phyloP scores from a whole-genome alignment of 2,113 vertebrate species.

The Caranx melampygus region DNA sequence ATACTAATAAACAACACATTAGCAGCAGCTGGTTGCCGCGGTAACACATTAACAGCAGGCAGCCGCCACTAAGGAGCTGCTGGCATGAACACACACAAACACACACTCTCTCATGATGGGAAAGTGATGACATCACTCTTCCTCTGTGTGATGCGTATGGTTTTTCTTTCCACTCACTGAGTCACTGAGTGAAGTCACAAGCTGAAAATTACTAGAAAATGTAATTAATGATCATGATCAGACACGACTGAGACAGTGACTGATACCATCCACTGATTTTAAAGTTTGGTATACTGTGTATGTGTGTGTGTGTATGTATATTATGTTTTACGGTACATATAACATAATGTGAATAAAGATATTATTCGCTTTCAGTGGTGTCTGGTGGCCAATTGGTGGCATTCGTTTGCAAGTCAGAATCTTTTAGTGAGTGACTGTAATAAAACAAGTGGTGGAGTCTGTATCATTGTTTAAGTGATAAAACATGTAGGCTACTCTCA shows the following conservation, averaged over 20 bases:
- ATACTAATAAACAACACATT: conserved; percentile 51
- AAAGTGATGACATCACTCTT: conserved; percentile 40
- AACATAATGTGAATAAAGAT: too few species aligned
- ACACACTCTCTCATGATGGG: conserved; percentile 19
- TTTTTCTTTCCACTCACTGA: conserved; percentile 45
- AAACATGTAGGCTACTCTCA: too few species aligned
- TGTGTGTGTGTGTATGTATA: too few species aligned
- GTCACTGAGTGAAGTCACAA: conserved; percentile 25
- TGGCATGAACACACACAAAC: conserved; percentile 40
- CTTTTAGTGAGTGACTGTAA: too few species aligned
- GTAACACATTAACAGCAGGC: conserved; percentile 47
- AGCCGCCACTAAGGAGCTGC: conserved; percentile 24
- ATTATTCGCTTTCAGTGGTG: too few species aligned
- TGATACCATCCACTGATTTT: too few species aligned
- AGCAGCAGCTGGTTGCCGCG: conserved; percentile 35
- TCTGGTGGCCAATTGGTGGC: too few species aligned
- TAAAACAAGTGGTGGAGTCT: too few species aligned
- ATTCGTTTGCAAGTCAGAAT: too few species aligned
- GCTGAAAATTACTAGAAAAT: conserved; percentile 12
- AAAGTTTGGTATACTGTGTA: too few species aligned
- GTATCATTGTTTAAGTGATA: too few species aligned
- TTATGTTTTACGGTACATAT: too few species aligned
- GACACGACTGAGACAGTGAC: background rate
- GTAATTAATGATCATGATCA: background rate
- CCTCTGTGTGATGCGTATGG: conserved; percentile 16